These are phyloP conservation scores for Centrocercus urophasianus DNA, from an alignment of 2,113 vertebrate species.

Conservation along the genomic window DNA sequence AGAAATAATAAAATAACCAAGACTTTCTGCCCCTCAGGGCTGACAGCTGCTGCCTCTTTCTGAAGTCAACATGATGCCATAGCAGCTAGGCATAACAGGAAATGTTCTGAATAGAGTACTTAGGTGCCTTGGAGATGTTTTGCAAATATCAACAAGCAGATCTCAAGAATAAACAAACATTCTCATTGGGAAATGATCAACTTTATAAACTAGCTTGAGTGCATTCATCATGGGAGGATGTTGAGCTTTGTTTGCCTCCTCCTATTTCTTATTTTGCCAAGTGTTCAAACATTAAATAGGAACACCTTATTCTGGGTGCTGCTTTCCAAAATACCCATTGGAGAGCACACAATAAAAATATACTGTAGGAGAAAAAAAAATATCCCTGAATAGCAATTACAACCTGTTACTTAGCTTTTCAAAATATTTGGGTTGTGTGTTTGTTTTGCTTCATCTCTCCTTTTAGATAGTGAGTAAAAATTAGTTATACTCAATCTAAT, in stretches of 20 bases:
- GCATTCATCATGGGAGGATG: not conserved
- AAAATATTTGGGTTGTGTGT: not conserved
- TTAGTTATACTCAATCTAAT: slow-evolving; percentile 35
- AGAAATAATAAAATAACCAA: not conserved
- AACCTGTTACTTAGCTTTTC: slow-evolving; percentile 20
- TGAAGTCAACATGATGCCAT: not conserved
- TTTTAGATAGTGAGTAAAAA: slow-evolving; percentile 28
- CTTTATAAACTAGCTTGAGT: not conserved
- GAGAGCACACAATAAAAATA: not conserved
- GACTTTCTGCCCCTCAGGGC: not conserved
- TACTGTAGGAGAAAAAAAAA: not conserved
- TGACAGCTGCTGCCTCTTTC: not conserved
- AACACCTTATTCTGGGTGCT: not conserved
- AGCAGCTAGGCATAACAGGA: not conserved
- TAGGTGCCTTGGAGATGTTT: not conserved
- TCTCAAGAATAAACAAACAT: not conserved
- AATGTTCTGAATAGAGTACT: not conserved
- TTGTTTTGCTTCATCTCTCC: not conserved
- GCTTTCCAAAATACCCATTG: not conserved
- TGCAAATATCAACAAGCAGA: not conserved
- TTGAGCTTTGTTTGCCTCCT: not conserved
- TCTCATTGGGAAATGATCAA: not conserved
- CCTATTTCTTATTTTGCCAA: not conserved
- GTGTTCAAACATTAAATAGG: not conserved
- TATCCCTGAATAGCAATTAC: slow-evolving; percentile 13